Base-by-base conservation (phyloP, 2,113 vertebrate species). In the Pteronura brasiliensis region DNA sequence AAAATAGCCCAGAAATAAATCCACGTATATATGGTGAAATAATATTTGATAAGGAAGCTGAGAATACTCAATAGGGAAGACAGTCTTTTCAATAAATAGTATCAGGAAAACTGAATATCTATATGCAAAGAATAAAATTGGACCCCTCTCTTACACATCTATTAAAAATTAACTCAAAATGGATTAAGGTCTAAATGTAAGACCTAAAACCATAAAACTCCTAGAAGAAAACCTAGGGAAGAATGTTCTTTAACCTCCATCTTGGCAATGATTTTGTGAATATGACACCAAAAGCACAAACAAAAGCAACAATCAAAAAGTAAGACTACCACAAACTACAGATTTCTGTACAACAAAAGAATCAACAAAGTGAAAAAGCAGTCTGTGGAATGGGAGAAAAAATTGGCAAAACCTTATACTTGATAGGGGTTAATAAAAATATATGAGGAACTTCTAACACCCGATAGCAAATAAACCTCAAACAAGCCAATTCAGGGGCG, bases 101-200 rank as follows among this genome's bases (percentile, higher is more conserved):
- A 59, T 89, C 72, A 29, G 65, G 57, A 88, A 89, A 82, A 89
- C 9, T 74, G 65, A 21, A 39, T 89, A 63, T 74, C 27, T 44
- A 82, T 39, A 72, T 74, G 42, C 44, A 63, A 74, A 29, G 27
- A 94, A 15, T 7, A 42, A 94, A 89, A 74, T 49, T 52, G n/a
- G 79, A 52, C 27, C n/a, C 9, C 5, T 42, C 7, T 63, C 29
- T 72, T 94, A 63, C 42, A 49, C 42, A 9, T 82, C 34, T 89
- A 57, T 61, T 65, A 94, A 82, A 89, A 90, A 83, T 55, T 76
- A 95, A 90, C 44, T 83, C 42, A 83, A 36, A 90, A 63, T 84
- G 67, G n/a, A 76, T 65, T 95, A 63, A 76, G 81, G 36, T n/a
- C 67, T 95, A 83, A 76, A 76, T 71, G 29, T 25, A 95, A 91